Percentiles rank a stretch among this genome's conserved stretches.
Conservation (phyloP, 2,888 invertebrate species). For the Bombyx huttoni region DNA sequence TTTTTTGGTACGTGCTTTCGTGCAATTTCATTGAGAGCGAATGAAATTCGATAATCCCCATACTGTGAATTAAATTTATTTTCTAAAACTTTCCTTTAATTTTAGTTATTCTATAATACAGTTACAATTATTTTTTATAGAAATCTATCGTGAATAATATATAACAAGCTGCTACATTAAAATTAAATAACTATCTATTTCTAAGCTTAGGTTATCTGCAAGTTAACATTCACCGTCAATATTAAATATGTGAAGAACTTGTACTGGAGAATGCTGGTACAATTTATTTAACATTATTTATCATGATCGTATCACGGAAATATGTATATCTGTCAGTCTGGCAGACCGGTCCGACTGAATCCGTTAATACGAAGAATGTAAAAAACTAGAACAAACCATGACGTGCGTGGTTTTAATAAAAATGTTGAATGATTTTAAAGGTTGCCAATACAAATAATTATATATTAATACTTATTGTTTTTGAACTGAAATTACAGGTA, state of each 20-base stretch:
- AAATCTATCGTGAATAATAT: too few relatives aligned
- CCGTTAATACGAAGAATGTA: constrained; percentile 8
- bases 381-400: constrained; percentile 9
- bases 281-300: constrained; percentile 3
- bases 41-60: background rate
- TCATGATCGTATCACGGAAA: constrained; percentile 5
- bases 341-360: constrained; percentile 10
- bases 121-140: too few relatives aligned
- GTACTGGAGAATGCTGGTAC: constrained; percentile 1
- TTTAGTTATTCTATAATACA: too few relatives aligned
- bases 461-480: too few relatives aligned
- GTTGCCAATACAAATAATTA: background rate
- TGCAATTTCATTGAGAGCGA: background rate
- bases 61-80: background rate
- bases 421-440: background rate
- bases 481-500: too few relatives aligned
- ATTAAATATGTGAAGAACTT: background rate
- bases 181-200: too few relatives aligned
- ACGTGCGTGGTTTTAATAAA: constrained; percentile 1
- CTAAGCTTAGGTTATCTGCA: too few relatives aligned
- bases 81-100: background rate
- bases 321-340: constrained; percentile 1
- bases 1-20: background rate
- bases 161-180: too few relatives aligned
- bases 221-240: background rate